Evolutionary conservation across 2,888 invertebrate genomes (phyloP), one percentile per base, ranked within the genome.

Genomic region (Volucella bombylans): DNA sequence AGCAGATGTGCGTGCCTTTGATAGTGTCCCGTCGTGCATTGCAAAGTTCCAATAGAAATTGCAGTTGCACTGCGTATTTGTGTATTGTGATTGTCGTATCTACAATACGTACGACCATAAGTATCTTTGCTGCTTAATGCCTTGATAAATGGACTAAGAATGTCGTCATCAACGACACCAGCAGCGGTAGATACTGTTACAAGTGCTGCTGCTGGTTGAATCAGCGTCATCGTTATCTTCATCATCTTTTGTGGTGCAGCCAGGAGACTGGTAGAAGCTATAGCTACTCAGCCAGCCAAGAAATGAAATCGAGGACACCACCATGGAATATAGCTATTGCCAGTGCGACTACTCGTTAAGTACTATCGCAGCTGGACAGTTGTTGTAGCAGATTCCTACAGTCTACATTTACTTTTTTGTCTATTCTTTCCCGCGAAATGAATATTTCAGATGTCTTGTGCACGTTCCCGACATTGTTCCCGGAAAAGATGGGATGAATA

Each of bases 401-500:
- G 68, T 38, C 45, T 61, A 47, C 43, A 11, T 31, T 55, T 9
- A 4, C 4, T 38, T 59, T 68, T 62, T 41, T 69, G 2, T 59
- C 50, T 77, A 72, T 72, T 73, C 69, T 80, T 31, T 81, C 38
- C 15, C 76, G 81, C 57, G 72, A 64, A 77, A 68, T 41, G 81
- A 81, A 81, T 72, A 77, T 72, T 77, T 72, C 52, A 77, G 81
- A 85, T 85, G 81, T 85, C 76, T 72, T 47, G 52, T 77, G 62
- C 85, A 85, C 81, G 76, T 81, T 81, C 14, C 49, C 38, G 31
- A 14, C 62, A 81, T 73, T 81, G 83, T 83, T 79, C 55, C 49
- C 18, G 14, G 39, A 39, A 14, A 4, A 39, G 10, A 12, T 59
- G 43, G 43, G 59, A 14, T 12, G 12, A 12, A 8, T 10, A 9